Percentiles rank a stretch among this genome's conserved stretches.
Conservation (phyloP, 1,140 invertebrate species). For the Portunus trituberculatus region DNA sequence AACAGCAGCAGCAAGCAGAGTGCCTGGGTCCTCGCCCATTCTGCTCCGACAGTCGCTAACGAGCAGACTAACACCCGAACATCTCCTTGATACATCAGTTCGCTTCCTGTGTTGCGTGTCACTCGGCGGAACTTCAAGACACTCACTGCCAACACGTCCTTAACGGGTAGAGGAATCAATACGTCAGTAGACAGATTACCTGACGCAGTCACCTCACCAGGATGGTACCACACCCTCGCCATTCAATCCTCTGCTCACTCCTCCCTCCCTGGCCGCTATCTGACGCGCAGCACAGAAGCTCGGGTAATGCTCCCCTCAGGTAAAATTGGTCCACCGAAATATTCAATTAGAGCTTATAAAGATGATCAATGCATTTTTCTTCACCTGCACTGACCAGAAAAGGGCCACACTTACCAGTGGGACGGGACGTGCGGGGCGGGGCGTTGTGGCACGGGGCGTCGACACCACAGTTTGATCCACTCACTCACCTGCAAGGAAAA, state of each 20-base stretch:
- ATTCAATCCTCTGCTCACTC: background rate
- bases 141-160: background rate
- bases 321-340: background rate
- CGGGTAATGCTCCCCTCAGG: background rate
- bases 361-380: constrained; percentile 12
- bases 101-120: background rate
- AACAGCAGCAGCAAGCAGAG: background rate
- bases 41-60: background rate
- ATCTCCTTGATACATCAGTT: background rate
- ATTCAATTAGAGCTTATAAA: constrained; percentile 3
- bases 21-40: background rate
- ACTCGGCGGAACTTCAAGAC: background rate
- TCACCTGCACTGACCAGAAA: background rate
- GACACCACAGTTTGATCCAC: background rate
- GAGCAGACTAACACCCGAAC: background rate
- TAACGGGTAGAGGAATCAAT: background rate
- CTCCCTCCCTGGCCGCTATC: background rate
- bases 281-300: background rate
- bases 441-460: background rate
- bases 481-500: constrained; percentile 1
- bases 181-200: background rate
- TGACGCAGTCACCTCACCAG: background rate
- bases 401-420: background rate
- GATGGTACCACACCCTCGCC: too few species aligned
- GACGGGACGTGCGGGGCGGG: background rate